A percentile compares a stretch with the other conserved stretches of the same genome.
Evolutionary conservation across 2,797 vertebrate genomes (phyloP).

Genomic region (Denticeps clupeoides): DNA sequence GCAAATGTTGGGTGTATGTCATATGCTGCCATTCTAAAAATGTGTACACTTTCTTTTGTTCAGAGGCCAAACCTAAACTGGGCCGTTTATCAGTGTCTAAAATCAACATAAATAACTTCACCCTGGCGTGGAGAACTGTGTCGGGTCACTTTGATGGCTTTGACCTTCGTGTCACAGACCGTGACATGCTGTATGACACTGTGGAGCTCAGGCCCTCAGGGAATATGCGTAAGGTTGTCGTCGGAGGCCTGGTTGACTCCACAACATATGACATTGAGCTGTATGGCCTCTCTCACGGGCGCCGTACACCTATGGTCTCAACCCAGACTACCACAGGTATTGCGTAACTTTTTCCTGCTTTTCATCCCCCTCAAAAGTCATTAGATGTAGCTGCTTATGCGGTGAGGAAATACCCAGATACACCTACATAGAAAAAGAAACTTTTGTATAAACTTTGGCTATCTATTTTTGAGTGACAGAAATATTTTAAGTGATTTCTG

Average conservation of each 20-base stretch:
- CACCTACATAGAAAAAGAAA: neutral
- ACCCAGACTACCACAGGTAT: constrained; percentile 74
- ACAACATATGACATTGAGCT: constrained; percentile 70
- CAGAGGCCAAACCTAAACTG: constrained; percentile 74
- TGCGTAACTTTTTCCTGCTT: constrained; percentile 40
- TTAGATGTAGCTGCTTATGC: neutral
- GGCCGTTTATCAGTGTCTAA: constrained; percentile 63
- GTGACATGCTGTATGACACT: constrained; percentile 50
- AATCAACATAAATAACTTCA: constrained; percentile 70
- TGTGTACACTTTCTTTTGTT: constrained; percentile 45
- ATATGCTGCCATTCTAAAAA: neutral
- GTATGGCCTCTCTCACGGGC: constrained; percentile 65
- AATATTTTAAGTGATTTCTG: neutral
- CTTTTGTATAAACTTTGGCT: neutral
- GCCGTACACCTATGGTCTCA: constrained; percentile 61
- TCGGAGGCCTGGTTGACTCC: constrained; percentile 66
- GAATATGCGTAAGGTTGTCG: constrained; percentile 48
- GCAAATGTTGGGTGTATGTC: constrained; percentile 10
- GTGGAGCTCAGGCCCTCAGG: constrained; percentile 64
- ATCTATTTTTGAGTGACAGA: neutral
- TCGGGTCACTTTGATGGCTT: constrained; percentile 72
- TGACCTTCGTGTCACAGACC: constrained; percentile 61
- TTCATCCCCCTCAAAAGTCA: constrained; percentile 2
- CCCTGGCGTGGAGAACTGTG: constrained; percentile 66
- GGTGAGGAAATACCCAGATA: neutral